Percentiles rank a stretch among this genome's conserved stretches.
phyloP scores from a whole-genome alignment of 1,140 invertebrate species.

The Bathynomus jamesi region DNA sequence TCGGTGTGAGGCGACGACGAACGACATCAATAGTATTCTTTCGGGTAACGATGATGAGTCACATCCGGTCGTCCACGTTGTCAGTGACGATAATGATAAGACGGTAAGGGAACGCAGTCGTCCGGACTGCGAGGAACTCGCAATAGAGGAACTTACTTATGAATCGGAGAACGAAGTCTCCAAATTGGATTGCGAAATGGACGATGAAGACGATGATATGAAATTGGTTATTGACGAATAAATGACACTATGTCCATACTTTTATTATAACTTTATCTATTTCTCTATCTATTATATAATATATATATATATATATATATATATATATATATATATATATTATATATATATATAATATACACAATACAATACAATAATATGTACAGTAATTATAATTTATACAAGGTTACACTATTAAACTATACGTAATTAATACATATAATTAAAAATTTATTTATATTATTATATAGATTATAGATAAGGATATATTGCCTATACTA shows the following conservation, averaged over 20 bases:
- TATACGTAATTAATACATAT: no score
- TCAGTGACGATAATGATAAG: no score
- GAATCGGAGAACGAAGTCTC: neutral
- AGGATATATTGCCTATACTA: no score
- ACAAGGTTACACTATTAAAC: no score
- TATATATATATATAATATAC: no score
- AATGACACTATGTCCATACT: neutral
- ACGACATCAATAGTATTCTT: neutral
- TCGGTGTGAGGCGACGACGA: neutral
- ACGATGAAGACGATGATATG: neutral
- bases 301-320: neutral
- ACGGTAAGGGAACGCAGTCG: no score
- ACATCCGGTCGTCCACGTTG: neutral
- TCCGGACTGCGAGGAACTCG: no score
- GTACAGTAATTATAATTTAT: no score
- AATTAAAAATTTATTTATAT: no score
- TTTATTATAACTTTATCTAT: neutral
- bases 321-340: constrained; percentile 3
- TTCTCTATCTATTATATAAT: neutral
- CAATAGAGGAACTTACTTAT: no score
- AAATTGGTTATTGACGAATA: neutral
- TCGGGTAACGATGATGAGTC: neutral
- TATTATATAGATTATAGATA: no score
- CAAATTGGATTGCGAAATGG: neutral
- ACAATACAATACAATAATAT: no score